Evolutionary conservation across 2,888 invertebrate genomes (phyloP), one percentile per base, ranked within the genome.

Genomic region (Luperina testacea): DNA sequence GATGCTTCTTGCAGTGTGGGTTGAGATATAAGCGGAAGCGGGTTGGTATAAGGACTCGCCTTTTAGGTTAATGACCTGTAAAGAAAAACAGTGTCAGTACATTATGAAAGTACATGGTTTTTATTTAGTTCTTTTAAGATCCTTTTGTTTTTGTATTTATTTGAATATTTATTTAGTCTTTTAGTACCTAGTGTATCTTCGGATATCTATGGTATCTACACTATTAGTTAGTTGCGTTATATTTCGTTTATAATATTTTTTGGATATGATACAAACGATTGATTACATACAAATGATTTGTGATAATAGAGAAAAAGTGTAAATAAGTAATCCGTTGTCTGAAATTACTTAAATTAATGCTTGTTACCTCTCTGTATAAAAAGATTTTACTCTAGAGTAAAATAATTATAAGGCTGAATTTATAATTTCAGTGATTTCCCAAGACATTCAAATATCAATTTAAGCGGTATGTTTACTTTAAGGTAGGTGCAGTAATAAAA

Each of bases 1-100:
- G 87, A 90, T 88, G 91, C 90, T 88, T 90, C 88, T 90, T 85
- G 83, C 27, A 42, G 71, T 32, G 42, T 80, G 87, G 88, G 53
- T 0, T 75, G 85, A 89, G 87, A 59, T 20, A 64, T 9, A 65
- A 75, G 59, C n/a, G 9, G n/a, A 7, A n/a, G 74, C 74, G 82
- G 4, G 8, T 61, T 5, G 5, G 6, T 1, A 8, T 15, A 59
- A 64, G 32, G 76, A 57, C 57, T 69, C 7, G 11, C 7, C 20
- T 48, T 32, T 24, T 13, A 32, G 32, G 32, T 69, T 69, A 51
- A 51, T 51, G 69, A 48, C 48, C 48, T 69, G 11, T 1, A 0
- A 7, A 20, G 20, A 20, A 27, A 27, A 68, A 68, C 27, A 7
- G 20, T 4, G 45, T 24, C 24, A 13, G 15, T 45, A 45, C n/a